Conservation (phyloP, 2,888 invertebrate genomes). For the Spodoptera picta region DNA sequence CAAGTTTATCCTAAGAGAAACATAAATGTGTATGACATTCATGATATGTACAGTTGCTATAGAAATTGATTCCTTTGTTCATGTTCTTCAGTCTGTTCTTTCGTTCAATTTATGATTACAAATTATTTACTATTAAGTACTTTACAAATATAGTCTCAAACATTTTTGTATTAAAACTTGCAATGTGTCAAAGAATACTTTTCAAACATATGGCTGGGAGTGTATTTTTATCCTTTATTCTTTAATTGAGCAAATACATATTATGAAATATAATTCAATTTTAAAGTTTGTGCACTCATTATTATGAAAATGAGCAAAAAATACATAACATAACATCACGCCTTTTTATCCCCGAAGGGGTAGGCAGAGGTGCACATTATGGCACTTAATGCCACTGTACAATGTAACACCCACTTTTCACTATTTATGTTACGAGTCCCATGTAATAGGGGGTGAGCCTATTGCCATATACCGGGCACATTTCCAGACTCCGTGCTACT, state of each 20-base stretch:
- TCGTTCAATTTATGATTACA: conserved; percentile 17
- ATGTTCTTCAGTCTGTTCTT: conserved; percentile 25
- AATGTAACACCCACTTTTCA: too few species aligned
- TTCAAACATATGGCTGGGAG: conserved; percentile 12
- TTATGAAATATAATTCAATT: conserved; percentile 20
- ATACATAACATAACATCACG: too few species aligned
- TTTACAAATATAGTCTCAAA: conserved; percentile 16
- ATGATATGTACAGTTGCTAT: conserved; percentile 49
- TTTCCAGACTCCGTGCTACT: too few species aligned
- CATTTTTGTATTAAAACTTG: conserved; percentile 10
- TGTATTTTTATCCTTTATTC: neutral
- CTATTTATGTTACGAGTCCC: too few species aligned
- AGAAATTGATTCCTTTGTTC: conserved; percentile 33
- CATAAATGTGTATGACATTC: conserved; percentile 11
- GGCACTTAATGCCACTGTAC: too few species aligned
- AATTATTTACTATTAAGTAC: conserved; percentile 40
- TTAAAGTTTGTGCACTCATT: conserved; percentile 6
- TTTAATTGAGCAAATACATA: conserved; percentile 37
- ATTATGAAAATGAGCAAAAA: conserved; percentile 21
- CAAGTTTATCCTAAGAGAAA: conserved; percentile 11
- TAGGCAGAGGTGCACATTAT: too few species aligned
- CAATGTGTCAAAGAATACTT: conserved; percentile 8
- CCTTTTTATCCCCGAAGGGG: too few species aligned
- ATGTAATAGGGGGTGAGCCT: too few species aligned
- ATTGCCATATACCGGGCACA: too few species aligned